phyloP scores from a whole-genome alignment of 2,113 vertebrate species.

The Phyllostomus hastatus region DNA sequence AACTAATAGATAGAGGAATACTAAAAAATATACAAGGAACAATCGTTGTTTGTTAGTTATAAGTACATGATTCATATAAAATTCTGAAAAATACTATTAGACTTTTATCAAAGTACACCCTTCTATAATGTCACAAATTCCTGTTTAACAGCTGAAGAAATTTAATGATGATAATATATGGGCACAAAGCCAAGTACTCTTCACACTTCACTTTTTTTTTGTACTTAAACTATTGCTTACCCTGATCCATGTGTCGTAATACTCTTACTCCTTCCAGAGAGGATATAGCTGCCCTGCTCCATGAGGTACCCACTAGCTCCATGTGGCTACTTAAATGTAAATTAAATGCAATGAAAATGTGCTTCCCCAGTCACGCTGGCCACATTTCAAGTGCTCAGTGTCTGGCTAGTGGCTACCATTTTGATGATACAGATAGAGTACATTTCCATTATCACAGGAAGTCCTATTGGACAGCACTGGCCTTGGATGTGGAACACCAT shows the following conservation, averaged over 20 bases:
- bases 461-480: not conserved
- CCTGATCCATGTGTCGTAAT: not conserved
- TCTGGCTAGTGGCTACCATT: not conserved
- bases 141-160: not conserved
- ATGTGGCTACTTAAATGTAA: not conserved
- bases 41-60: not conserved
- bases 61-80: not conserved
- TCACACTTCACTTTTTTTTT: not conserved
- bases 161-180: not conserved
- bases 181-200: not conserved
- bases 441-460: not conserved
- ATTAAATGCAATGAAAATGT: not conserved
- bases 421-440: not conserved
- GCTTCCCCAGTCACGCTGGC: not conserved
- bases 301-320: not conserved
- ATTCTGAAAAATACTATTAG: slow-evolving; percentile 11
- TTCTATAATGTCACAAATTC: not conserved
- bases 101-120: not conserved
- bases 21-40: not conserved
- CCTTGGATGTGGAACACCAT: not conserved
- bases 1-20: not conserved
- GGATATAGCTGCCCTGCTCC: not conserved
- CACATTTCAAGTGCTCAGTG: not conserved
- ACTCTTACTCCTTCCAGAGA: not conserved
- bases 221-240: not conserved